Percentiles rank a stretch among this genome's conserved stretches.
Evolutionary conservation across 2,888 invertebrate species (phyloP).

Genomic region (Onchidella celtica): DNA sequence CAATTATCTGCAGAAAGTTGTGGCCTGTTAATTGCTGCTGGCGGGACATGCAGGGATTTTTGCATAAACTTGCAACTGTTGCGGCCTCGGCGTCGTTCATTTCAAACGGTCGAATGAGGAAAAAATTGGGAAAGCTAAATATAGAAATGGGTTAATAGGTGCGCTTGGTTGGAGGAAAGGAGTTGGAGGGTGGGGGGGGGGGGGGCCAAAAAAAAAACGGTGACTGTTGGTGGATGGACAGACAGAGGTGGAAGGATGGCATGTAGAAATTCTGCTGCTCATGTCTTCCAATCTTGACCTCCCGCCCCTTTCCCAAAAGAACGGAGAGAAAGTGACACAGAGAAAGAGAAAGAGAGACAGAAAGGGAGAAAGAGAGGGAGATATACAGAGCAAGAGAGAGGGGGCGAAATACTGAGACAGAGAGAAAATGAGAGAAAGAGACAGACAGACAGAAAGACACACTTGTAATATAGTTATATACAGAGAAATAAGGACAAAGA

Average conservation of each 20-base stretch:
- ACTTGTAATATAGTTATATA: background rate
- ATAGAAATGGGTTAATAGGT: no score
- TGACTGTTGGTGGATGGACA: background rate
- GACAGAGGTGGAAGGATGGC: background rate
- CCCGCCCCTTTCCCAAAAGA: no score
- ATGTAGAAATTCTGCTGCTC: no score
- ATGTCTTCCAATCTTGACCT: no score
- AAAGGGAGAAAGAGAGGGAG: slow-evolving; percentile 16
- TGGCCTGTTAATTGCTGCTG: no score
- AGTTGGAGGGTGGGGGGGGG: background rate
- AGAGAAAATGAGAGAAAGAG: background rate
- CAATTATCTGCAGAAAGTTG: no score
- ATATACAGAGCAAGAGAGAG: background rate
- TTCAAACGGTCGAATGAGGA: no score
- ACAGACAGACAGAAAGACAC: background rate
- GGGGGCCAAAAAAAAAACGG: background rate
- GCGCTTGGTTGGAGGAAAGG: no score
- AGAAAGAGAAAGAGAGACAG: slow-evolving; percentile 18
- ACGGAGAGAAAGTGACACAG: background rate
- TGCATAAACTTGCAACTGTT: no score
- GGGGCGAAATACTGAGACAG: background rate
- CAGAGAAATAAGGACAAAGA: background rate
- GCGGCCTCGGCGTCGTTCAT: no score
- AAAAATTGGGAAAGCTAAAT: no score
- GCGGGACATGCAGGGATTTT: no score